Evolutionary conservation across 2,113 vertebrate species (phyloP).

Genomic region (Nannospalax galili): DNA sequence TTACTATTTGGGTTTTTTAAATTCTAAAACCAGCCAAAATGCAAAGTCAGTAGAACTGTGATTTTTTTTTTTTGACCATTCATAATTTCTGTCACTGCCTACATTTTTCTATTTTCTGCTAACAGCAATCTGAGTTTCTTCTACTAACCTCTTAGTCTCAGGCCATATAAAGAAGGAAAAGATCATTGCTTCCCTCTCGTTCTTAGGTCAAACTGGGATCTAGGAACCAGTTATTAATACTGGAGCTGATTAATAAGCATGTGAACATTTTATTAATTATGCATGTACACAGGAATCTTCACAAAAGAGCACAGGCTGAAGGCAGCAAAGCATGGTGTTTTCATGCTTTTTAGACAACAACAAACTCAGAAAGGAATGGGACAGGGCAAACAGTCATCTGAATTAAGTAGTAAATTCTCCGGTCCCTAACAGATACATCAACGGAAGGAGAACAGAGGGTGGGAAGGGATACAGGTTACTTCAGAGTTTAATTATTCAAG

Average conservation of each 20-base stretch:
- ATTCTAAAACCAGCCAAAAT: not conserved
- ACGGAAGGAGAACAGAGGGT: not conserved
- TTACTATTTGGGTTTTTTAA: slow-evolving; percentile 13
- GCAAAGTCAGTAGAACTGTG: not conserved
- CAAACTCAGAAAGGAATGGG: not conserved
- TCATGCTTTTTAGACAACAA: not conserved
- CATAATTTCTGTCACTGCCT: not conserved
- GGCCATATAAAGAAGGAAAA: not conserved
- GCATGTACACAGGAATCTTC: not conserved
- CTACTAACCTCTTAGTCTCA: not conserved
- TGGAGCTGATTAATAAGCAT: not conserved
- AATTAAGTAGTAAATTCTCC: not conserved
- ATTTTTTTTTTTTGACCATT: not conserved
- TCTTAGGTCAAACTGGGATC: not conserved
- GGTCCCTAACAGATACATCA: not conserved
- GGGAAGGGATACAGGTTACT: not conserved
- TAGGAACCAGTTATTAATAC: not conserved
- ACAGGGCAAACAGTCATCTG: not conserved
- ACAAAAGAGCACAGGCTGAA: not conserved
- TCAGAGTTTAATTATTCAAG: not conserved
- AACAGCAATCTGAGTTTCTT: not conserved
- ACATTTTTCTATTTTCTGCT: not conserved
- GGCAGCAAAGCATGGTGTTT: not conserved
- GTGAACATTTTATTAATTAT: not conserved
- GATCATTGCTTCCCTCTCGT: not conserved